Percentiles rank a stretch among this genome's conserved stretches.
Conservation (phyloP, 2,888 invertebrate genomes). For the Dasysyrphus tricinctus region DNA sequence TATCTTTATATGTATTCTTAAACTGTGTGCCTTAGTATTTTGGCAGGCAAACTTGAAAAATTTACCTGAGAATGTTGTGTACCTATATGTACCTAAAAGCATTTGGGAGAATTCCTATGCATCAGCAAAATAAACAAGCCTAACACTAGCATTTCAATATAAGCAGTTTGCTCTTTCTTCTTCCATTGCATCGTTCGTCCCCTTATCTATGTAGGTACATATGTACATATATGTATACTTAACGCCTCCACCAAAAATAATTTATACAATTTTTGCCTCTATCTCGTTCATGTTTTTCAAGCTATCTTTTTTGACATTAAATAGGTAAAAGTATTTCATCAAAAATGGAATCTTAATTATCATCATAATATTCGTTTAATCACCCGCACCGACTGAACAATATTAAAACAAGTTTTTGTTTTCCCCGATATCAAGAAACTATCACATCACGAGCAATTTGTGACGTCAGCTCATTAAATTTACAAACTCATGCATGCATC, state of each 20-base stretch:
- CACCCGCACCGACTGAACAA: neutral
- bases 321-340: neutral
- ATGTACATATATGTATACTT: no score
- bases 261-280: neutral
- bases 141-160: no score
- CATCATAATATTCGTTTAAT: neutral
- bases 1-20: no score
- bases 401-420: neutral
- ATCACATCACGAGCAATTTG: neutral
- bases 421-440: conserved; percentile 6
- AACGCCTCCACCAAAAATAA: conserved; percentile 3
- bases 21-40: no score
- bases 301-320: neutral
- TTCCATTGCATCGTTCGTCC: neutral
- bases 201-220: neutral
- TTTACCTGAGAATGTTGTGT: no score
- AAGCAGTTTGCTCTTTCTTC: neutral
- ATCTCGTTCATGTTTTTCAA: neutral
- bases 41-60: no score
- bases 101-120: no score
- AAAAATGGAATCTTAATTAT: neutral
- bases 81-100: no score
- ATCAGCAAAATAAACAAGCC: no score
- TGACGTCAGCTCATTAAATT: conserved; percentile 26
- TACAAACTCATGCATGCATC: conserved; percentile 9